Evolutionary conservation across 2,888 invertebrate genomes (phyloP), one percentile per base, ranked within the genome.

Genomic region (Chloroclysta siterata): DNA sequence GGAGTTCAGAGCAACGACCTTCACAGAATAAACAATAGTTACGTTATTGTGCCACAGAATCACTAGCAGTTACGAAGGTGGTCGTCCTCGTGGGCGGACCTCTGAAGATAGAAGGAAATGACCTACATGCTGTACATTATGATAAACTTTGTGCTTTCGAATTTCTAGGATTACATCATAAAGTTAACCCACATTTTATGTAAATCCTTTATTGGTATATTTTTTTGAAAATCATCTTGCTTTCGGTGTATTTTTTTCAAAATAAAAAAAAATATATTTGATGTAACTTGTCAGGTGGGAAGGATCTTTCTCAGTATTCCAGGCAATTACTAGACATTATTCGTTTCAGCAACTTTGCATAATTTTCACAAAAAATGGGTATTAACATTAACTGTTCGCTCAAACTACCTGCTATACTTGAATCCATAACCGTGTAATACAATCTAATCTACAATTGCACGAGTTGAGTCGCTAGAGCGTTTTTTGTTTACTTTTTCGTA

Each of bases 21-120:
- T 63, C 52, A 55, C 51, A 54, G 60, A 56, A 48, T 60, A 56
- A 48, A 50, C 50, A 51, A 51, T 33, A 60, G 54, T 50, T 22
- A 5, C 13, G 17, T 28, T 28, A 42, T 29, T 28, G 48, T 53
- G 22, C 17, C 48, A 22, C 33, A 55, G 63, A 55, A 46, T 53
- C 56, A 28, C 5, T 41, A 48, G 36, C 7, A 63, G 53, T 46
- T 54, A 5, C 44, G 10, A 63, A 72, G 74, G 73, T 74, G 70
- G 67, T 68, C 68, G 76, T 73, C 74, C 74, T 66, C 67, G 69
- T 71, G 65, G 69, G 72, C 61, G 73, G 59, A 57, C 46, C 56
- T 53, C 54, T 29, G 52, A 36, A 65, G 63, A 66, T 66, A 57
- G 55, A 63, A 73, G 73, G 70, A 73, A 71, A 66, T 70, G 65